Conservation (phyloP, 2,888 invertebrate species). For the Eudasyphora cyanicolor region DNA sequence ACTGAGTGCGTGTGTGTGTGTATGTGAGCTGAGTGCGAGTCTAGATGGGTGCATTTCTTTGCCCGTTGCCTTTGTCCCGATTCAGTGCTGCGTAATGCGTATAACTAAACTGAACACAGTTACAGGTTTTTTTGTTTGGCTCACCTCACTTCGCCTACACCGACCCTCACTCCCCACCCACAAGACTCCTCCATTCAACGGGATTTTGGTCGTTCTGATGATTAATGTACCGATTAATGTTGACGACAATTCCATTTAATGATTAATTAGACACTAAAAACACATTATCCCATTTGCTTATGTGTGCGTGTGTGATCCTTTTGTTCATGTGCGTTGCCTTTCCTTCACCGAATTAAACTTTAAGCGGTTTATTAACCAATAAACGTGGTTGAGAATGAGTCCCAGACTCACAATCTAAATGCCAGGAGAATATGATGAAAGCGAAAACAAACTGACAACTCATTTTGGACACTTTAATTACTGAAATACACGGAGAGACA, state of each 20-base stretch:
- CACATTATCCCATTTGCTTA: not conserved
- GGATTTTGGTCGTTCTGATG: conserved; percentile 1
- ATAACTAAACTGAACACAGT: not conserved
- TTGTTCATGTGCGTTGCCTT: not conserved
- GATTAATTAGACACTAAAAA: conserved; percentile 57
- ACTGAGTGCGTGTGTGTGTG: not conserved
- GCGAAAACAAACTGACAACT: not conserved
- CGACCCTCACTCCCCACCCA: no score
- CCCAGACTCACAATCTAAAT: not conserved
- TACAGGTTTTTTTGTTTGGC: not conserved
- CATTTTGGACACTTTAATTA: not conserved
- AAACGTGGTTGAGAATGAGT: conserved; percentile 21
- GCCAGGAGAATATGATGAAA: not conserved
- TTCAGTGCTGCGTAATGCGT: not conserved
- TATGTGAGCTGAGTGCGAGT: not conserved
- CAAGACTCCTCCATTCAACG: no score
- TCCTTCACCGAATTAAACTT: conserved; percentile 9
- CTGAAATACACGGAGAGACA: not conserved
- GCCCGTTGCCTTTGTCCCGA: not conserved
- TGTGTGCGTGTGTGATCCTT: not conserved
- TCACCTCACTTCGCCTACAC: not conserved
- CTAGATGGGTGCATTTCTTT: not conserved
- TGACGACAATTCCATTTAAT: conserved; percentile 54
- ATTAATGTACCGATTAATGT: conserved; percentile 25
- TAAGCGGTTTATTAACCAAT: conserved; percentile 60